Percentiles rank a stretch among this genome's conserved stretches.
These are phyloP conservation scores for Cyanoderma ruficeps DNA, from an alignment of 2,113 vertebrate species.

Conservation along the genomic window DNA sequence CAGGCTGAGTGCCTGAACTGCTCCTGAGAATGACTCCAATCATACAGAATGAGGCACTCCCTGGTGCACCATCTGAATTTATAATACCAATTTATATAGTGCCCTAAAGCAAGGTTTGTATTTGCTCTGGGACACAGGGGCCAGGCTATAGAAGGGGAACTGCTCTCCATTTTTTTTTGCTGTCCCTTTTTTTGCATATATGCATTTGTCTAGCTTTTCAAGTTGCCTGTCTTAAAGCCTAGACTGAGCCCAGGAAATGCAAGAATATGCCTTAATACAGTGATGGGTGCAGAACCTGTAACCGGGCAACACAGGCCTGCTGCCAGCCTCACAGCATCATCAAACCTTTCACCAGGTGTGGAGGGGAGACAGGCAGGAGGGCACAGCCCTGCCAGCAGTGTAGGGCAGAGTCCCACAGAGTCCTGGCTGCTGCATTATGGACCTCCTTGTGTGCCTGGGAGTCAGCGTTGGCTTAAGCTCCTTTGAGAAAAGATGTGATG, in stretches of 20 bases:
- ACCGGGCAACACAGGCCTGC: not conserved
- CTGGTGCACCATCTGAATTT: conserved; percentile 82
- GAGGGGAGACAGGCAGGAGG: not conserved
- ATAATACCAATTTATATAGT: conserved; percentile 81
- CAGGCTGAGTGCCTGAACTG: conserved; percentile 79
- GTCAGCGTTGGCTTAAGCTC: not conserved
- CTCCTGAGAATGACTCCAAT: conserved; percentile 79
- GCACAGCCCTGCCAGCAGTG: not conserved
- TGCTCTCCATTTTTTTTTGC: conserved; percentile 22
- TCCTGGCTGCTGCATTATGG: not conserved
- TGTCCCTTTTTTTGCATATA: not conserved
- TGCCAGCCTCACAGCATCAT: not conserved
- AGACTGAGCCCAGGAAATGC: not conserved
- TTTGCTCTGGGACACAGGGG: conserved; percentile 70
- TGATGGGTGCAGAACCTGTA: not conserved
- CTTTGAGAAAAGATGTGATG: not conserved
- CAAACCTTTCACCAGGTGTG: not conserved
- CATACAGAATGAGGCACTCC: conserved; percentile 81
- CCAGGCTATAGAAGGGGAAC: conserved; percentile 17
- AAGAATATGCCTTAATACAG: not conserved
- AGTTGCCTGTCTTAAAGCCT: conserved; percentile 15
- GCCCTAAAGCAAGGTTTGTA: conserved; percentile 79
- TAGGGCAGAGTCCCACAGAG: not conserved
- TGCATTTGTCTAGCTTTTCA: conserved; percentile 46
- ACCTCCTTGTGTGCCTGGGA: not conserved